Base-by-base conservation (phyloP, 2,797 vertebrate genomes). In the Steatocranus sp. region DNA sequence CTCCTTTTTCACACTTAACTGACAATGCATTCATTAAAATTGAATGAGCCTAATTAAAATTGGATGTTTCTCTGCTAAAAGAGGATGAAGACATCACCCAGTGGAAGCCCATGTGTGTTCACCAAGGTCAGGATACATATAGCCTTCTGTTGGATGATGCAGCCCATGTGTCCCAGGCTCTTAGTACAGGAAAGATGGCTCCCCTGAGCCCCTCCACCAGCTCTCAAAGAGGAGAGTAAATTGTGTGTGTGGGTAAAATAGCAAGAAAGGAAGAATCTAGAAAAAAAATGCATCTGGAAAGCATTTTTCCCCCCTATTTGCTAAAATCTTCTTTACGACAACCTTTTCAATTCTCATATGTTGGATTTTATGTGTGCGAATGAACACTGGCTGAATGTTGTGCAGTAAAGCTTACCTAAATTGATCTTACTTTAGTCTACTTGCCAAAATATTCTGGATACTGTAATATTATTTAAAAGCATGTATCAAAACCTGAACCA, bases 21-120 rank as follows among this genome's bases (percentile, higher is more conserved):
- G 87, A 92, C 85, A 91, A 90, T 83, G 75, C 77, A 83, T 83
- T 91, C 89, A 94, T 93, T 85, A 91, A 92, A 93, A 84, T 73
- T 88, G 66, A 90, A 92, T 91, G 86, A 85, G 32, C 75, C n/a
- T 70, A 89, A 89, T 91, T 92, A 82, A 92, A 92, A 89, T 84
- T 82, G 87, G 83, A 93, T 93, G 87, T 53, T 77, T 79, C 81
- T 85, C 61, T 79, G 83, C 46, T 68, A 80, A 76, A 84, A 23
- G 50, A 76, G 56, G 80, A 75, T 48, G 38, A 63, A 41, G 77
- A 92, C 49, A n/a, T 86, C 75, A 86, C 75, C 20, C 46, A 43
- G 61, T 70, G 41, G 68, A 48, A 73, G 68, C 43, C 68, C 17
- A 73, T 73, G 68, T 73, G 43, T 73, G 68, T 73, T 90, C 87